Base-by-base conservation (phyloP, 1,140 invertebrate species). In the Bombus confusus region DNA sequence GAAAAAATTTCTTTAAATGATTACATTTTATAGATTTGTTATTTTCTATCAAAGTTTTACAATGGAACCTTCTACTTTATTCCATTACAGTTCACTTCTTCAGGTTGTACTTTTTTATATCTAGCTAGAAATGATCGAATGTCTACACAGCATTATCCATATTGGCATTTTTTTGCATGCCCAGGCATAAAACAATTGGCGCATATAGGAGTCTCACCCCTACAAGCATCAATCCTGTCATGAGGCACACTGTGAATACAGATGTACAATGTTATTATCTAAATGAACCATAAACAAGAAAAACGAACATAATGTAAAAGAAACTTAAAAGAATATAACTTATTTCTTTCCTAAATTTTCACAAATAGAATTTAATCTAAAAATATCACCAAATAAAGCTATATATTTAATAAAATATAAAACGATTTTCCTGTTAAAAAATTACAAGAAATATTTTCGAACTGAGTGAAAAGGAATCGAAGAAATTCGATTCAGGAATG, bases 321-420 rank as follows among this genome's bases (percentile, higher is more conserved):
- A 62, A n/a, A 62, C 9, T 12, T 62, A 62, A 62, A 62, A 28
- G 12, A n/a, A n/a, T 62, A 62, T n/a, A 62, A n/a, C 6, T 62
- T 28, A 62, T 62, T 62, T 62, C 12, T n/a, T 62, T n/a, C 2
- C 6, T 52, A 18, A 62, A 62, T 62, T n/a, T 62, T 62, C 28
- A n/a, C 2, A 62, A 62, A n/a, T n/a, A 62, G 12, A n/a, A 62
- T 62, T n/a, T 62, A 62, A 62, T n/a, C 3, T 62, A 62, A n/a
- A 62, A 12, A n/a, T n/a, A 59, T 62, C 28, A 62, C 28, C 10
- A 62, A 62, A 62, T 13, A 62, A 62, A 62, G 10, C 25, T n/a
- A n/a, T 62, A 62, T 62, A 62, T 62, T n/a, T 62, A 62, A n/a
- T 62, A n/a, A n/a, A n/a, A n/a, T n/a, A n/a, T n/a, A 62, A 62